Conservation (phyloP, 1,140 invertebrate genomes). For the Leptinotarsa texana region DNA sequence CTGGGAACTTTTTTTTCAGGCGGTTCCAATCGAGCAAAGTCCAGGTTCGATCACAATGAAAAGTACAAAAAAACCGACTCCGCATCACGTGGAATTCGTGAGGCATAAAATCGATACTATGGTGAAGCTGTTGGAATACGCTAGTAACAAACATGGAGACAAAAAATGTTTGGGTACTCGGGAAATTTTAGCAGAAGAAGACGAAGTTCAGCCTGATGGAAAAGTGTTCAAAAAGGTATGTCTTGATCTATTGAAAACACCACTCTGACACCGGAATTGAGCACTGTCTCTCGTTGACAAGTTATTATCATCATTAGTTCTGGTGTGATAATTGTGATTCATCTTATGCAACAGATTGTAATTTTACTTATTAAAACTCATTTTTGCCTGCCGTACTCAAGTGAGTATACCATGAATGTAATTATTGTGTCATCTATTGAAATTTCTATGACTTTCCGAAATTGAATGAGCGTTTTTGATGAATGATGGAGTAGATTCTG, state of each 20-base stretch:
- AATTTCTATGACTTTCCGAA: no score
- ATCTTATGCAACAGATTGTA: no score
- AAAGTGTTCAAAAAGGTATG: conserved; percentile 90
- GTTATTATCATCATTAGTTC: no score
- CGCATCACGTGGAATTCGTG: conserved; percentile 71
- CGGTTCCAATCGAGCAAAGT: not conserved
- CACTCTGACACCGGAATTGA: not conserved
- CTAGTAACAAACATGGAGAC: conserved; percentile 69
- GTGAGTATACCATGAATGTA: no score
- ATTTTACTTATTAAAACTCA: no score
- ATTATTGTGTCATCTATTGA: no score
- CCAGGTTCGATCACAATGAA: conserved; percentile 62
- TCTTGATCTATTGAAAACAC: not conserved
- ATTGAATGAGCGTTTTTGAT: no score
- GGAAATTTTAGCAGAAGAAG: conserved; percentile 87
- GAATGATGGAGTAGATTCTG: no score
- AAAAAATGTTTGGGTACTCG: conserved; percentile 86
- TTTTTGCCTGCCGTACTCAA: no score
- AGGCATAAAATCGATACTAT: conserved; percentile 81
- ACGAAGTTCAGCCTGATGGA: conserved; percentile 90
- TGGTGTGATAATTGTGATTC: no score
- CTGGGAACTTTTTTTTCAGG: not conserved
- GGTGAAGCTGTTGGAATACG: conserved; percentile 81
- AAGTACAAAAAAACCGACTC: conserved; percentile 67
- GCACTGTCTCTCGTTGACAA: not conserved